Evolutionary conservation across 2,113 vertebrate species (phyloP).

Genomic region (Aegotheles bennettii): DNA sequence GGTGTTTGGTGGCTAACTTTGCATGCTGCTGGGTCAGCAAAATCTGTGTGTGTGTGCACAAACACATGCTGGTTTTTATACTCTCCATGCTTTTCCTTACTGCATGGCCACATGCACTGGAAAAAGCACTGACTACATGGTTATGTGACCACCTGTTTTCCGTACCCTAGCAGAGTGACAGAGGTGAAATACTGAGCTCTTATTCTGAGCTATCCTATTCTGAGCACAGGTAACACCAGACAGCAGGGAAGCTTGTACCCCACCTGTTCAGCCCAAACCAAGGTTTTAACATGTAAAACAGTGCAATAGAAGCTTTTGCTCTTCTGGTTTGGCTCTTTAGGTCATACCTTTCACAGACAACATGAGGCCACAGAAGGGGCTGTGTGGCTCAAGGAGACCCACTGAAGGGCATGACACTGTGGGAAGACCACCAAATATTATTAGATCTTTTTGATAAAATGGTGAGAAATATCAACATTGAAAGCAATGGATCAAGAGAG

Average conservation of each 20-base stretch:
- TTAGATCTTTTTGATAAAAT: background rate
- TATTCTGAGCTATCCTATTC: background rate
- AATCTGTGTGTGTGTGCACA: accelerated
- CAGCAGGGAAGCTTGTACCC: background rate
- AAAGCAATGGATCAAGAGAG: background rate
- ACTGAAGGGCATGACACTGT: background rate
- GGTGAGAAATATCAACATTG: background rate
- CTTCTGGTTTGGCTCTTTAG: background rate
- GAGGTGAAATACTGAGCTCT: background rate
- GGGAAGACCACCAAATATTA: background rate
- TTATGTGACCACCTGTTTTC: background rate
- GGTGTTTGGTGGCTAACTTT: background rate
- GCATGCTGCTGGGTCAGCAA: background rate
- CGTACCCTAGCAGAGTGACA: background rate
- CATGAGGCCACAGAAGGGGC: accelerated
- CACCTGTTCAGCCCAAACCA: background rate
- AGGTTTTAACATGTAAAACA: background rate
- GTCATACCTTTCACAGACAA: background rate
- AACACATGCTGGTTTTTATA: background rate
- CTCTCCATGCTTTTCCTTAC: background rate
- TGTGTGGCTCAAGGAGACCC: background rate
- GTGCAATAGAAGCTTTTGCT: background rate
- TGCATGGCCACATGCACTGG: background rate
- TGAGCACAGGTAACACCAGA: background rate
- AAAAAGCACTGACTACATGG: background rate